Base-by-base conservation (phyloP, 2,888 invertebrate genomes). In the Dendrolimus pini region DNA sequence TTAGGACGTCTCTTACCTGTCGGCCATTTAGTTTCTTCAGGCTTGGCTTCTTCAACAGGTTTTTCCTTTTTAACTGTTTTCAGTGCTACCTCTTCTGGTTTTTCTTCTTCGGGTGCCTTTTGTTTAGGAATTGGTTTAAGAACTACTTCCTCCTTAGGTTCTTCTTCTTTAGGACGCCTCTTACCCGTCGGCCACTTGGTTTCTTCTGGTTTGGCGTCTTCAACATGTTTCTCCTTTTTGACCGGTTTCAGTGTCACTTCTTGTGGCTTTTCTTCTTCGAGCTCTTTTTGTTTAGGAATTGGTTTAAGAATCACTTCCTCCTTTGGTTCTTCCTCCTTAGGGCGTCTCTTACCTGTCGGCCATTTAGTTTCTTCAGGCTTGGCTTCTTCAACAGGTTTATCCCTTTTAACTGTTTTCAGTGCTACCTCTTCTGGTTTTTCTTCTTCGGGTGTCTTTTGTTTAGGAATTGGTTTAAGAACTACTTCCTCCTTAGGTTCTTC, bases 231-330 rank as follows among this genome's bases (percentile, higher is more conserved):
- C 61, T 72, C 75, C 54, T 75, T 70, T 52, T 71, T 72, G 56
- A 82, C 63, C 18, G 88, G 87, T 63, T 91, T 91, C 0, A 89
- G 67, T 7, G 70, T 67, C 1, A 87, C 77, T 65, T 89, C 84
- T 65, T 88, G 82, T 13, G 83, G 75, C 66, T 89, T 88, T 84
- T 86, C 62, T 88, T 91, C 83, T 81, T 91, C 55, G 82, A 89
- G 85, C 61, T 83, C 80, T 53, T 65, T 62, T 9, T 58, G 67
- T 54, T 64, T 88, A 66, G 61, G 79, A 14, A 14, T 14, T 14
- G 42, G 42, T 42, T 42, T 42, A 42, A 14, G 14, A 14, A 14
- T 14, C 14, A 42, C 42, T 55, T 70, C 68, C 56, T 76, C 78
- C 10, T 73, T 62, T 3, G 74, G 60, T 56, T 75, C 77, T 54